Percentiles rank a stretch among this genome's conserved stretches.
Conservation (phyloP, 2,888 invertebrate species). For the Nomada fabriciana region DNA sequence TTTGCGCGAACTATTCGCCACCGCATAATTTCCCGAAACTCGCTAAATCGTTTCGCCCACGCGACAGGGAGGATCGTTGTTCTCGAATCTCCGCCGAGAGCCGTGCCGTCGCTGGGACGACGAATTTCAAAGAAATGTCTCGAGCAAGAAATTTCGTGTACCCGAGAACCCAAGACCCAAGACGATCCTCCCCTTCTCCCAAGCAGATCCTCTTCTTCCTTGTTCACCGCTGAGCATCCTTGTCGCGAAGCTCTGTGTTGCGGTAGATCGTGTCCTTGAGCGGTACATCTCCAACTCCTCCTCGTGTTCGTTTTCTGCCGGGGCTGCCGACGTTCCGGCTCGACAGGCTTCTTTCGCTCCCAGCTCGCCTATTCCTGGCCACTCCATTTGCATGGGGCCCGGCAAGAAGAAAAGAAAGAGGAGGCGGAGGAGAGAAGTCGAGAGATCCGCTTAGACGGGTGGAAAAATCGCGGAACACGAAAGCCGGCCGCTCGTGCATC, state of each 20-base stretch:
- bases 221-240: constrained; percentile 62
- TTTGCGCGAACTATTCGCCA: constrained; percentile 42
- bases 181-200: constrained; percentile 10
- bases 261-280: constrained; percentile 78
- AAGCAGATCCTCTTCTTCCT: constrained; percentile 16
- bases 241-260: constrained; percentile 74
- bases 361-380: constrained; percentile 68
- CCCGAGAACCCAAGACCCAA: constrained; percentile 55
- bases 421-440: constrained; percentile 20
- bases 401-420: constrained; percentile 48
- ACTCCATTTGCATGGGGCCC: constrained; percentile 72
- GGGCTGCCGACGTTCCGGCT: constrained; percentile 23
- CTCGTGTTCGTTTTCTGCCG: constrained; percentile 50
- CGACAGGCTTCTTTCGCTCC: constrained; percentile 40
- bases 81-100: constrained; percentile 38
- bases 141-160: constrained; percentile 68
- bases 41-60: constrained; percentile 59
- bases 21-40: constrained; percentile 19
- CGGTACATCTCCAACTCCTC: constrained; percentile 65
- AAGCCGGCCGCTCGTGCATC: constrained; percentile 63
- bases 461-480: constrained; percentile 70
- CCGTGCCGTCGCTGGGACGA: constrained; percentile 34
- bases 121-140: constrained; percentile 49
- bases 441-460: constrained; percentile 68
- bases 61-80: constrained; percentile 44